Evolutionary conservation across 2,113 vertebrate genomes (phyloP).

Genomic region (Urocynchramus pylzowi): DNA sequence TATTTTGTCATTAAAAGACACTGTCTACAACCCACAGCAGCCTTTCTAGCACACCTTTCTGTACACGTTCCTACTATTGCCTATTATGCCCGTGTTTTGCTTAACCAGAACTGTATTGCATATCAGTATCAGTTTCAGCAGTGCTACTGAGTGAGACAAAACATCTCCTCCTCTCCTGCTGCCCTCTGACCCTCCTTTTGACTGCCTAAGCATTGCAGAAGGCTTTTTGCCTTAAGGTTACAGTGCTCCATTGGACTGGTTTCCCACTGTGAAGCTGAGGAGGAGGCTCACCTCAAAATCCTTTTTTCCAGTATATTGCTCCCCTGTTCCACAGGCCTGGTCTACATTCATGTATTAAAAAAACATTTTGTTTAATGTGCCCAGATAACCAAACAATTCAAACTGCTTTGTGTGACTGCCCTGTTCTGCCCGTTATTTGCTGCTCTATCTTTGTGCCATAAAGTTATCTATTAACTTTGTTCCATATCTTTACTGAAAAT

Average conservation of each 20-base stretch:
- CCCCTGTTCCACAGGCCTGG: not conserved
- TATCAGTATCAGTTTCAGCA: not conserved
- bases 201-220: not conserved
- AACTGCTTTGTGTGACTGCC: not conserved
- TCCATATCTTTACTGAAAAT: slow-evolving; percentile 21
- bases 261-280: not conserved
- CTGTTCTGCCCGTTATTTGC: not conserved
- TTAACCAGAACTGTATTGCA: not conserved
- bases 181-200: not conserved
- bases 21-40: not conserved
- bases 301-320: not conserved
- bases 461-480: slow-evolving; percentile 59
- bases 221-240: not conserved
- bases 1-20: not conserved
- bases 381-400: slow-evolving; percentile 11
- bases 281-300: not conserved
- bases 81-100: not conserved
- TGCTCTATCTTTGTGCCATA: not conserved
- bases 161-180: not conserved
- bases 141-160: not conserved
- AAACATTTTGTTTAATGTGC: not conserved
- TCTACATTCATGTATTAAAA: not conserved
- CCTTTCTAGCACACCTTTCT: not conserved
- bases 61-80: not conserved
- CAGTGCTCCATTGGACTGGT: not conserved